Evolutionary conservation across 2,888 invertebrate species (phyloP).

Genomic region (Tholera decimalis): DNA sequence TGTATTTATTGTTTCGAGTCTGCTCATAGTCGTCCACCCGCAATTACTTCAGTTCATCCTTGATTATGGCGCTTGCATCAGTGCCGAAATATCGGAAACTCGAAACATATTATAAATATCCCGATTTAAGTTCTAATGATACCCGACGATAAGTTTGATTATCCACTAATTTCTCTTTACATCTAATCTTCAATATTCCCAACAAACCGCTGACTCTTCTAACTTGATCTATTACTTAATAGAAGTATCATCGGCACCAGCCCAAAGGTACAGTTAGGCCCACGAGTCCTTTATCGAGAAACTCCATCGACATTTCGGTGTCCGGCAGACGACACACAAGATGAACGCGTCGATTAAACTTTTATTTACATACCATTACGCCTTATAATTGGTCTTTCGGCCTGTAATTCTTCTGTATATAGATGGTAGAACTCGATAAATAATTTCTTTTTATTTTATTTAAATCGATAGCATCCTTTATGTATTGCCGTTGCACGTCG

Average conservation of each 20-base stretch:
- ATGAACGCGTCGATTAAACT: constrained; percentile 65
- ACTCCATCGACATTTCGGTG: constrained; percentile 71
- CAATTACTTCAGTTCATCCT: too few species aligned
- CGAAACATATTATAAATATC: too few species aligned
- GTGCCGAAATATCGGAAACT: too few species aligned
- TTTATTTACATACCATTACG: constrained; percentile 78
- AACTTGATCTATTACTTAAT: constrained; percentile 66
- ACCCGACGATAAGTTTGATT: too few species aligned
- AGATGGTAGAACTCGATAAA: constrained; percentile 60
- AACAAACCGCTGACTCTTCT: constrained; percentile 50
- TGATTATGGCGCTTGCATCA: too few species aligned
- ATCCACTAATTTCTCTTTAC: too few species aligned
- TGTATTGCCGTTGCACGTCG: constrained; percentile 8
- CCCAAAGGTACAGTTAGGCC: constrained; percentile 72
- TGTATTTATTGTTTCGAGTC: too few species aligned
- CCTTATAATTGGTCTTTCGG: constrained; percentile 74
- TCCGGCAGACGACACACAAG: constrained; percentile 69
- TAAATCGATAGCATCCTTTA: constrained; percentile 20
- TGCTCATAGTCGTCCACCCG: too few species aligned
- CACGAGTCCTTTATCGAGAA: constrained; percentile 79
- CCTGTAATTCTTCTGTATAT: too few species aligned
- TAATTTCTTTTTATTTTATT: constrained; percentile 44
- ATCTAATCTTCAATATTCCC: background rate
- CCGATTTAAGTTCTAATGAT: too few species aligned
- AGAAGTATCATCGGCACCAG: constrained; percentile 76